phyloP scores from a whole-genome alignment of 2,113 vertebrate species.

The Sinosuthora webbiana region DNA sequence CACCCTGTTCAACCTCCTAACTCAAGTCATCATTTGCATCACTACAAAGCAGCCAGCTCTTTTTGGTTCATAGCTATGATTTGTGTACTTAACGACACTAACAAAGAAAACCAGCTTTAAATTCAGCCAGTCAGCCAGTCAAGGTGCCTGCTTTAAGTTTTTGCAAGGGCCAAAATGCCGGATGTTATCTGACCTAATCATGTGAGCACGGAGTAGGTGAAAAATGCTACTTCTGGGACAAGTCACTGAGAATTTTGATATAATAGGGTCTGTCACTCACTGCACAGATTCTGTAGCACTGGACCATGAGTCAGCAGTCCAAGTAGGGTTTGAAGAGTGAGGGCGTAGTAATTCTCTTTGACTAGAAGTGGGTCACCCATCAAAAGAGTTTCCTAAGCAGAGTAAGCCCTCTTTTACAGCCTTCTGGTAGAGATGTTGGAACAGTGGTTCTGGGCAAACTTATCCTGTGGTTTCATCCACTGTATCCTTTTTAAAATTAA shows the following conservation, averaged over 20 bases:
- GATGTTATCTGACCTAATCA: not conserved
- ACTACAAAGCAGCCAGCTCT: not conserved
- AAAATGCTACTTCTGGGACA: not conserved
- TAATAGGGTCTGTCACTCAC: not conserved
- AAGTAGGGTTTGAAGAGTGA: not conserved
- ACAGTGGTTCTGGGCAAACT: not conserved
- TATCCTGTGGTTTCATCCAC: not conserved
- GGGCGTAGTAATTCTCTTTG: not conserved
- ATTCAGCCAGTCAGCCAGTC: not conserved
- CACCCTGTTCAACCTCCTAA: fast-evolving
- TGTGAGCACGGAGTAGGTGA: not conserved
- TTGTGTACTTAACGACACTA: not conserved
- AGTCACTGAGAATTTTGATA: not conserved
- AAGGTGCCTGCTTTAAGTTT: not conserved
- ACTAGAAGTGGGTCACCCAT: not conserved
- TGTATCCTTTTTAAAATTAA: not conserved
- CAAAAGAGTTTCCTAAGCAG: not conserved
- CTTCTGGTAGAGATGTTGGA: not conserved
- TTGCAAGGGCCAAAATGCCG: not conserved
- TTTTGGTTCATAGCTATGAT: not conserved
- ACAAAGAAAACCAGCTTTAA: not conserved
- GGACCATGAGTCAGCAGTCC: not conserved
- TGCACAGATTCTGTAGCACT: not conserved
- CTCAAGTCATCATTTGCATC: not conserved
- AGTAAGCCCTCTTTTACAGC: not conserved